Percentiles rank a stretch among this genome's conserved stretches.
phyloP scores from a whole-genome alignment of 2,888 invertebrate genomes.

The Leptopilina syphax region DNA sequence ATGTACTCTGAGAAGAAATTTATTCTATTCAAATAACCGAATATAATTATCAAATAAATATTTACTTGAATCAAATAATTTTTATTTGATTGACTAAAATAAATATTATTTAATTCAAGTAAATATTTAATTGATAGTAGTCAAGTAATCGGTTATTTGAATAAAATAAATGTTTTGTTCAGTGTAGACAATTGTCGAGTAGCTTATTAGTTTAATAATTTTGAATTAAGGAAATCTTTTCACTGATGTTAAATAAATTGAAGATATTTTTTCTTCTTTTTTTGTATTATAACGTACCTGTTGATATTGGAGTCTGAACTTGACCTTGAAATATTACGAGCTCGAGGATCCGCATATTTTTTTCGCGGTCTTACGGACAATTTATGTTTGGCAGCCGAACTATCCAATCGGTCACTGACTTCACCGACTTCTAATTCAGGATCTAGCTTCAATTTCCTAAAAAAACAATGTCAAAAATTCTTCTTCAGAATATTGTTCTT shows the following conservation, averaged over 20 bases:
- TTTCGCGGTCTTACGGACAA: slow-evolving; percentile 85
- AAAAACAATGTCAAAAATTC: slow-evolving; percentile 46
- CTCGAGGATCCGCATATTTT: slow-evolving; percentile 80
- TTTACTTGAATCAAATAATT: no score
- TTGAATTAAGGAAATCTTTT: not conserved
- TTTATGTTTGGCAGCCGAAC: slow-evolving; percentile 86
- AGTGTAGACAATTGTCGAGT: no score
- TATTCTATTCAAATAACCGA: no score
- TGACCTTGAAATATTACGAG: slow-evolving; percentile 62
- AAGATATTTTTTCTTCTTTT: not conserved
- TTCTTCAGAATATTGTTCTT: slow-evolving; percentile 43
- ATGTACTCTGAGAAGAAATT: no score
- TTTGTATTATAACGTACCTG: slow-evolving; percentile 58
- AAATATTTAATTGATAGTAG: no score
- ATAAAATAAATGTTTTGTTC: no score
- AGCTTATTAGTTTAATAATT: no score
- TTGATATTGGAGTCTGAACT: slow-evolving; percentile 64
- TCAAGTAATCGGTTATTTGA: no score
- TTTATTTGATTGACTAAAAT: no score
- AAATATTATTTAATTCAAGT: no score
- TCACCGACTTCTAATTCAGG: slow-evolving; percentile 81
- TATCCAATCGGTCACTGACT: slow-evolving; percentile 82
- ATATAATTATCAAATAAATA: no score
- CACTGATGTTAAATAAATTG: slow-evolving; percentile 19
- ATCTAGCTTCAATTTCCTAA: slow-evolving; percentile 77